Base-by-base conservation (phyloP, 2,797 vertebrate species). In the Notolepis coatsorum region DNA sequence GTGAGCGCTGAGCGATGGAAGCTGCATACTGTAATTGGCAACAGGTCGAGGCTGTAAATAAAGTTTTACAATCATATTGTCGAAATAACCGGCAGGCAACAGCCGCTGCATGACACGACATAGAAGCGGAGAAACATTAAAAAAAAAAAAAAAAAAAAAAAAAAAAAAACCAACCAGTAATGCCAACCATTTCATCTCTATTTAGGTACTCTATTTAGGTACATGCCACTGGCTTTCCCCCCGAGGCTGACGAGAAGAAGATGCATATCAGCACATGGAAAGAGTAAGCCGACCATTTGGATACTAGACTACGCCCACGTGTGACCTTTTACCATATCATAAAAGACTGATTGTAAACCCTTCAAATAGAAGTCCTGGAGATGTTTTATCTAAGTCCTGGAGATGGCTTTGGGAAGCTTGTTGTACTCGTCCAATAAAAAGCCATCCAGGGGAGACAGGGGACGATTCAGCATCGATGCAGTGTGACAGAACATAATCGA, bases 131-230 rank as follows among this genome's bases (percentile, higher is more conserved):
- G 8, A 43, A 43, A 1, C 7, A 17, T 3, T 17, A 23, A 8
- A 46, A 12, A 24, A 10, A 21, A 7, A 24, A 10, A 24, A 20
- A 5, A 8, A 37, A 38, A 53, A n/a, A n/a, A n/a, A n/a, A n/a
- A n/a, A n/a, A n/a, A 68, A 59, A 73, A 66, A 75, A 65, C 27
- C 41, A 54, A 52, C 59, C 51, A 80, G 68, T 45, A 50, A 86
- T 82, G 62, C 37, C 25, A 73, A 75, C 42, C 37, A 81, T 81
- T 68, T 61, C 15, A 42, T 54, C 59, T 61, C 65, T 50, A 64
- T 23, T 69, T 61, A 61, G 66, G 30, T 52, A 73, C 62, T 60
- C 73, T 85, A 80, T 86, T 84, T 82, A n/a, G n/a, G n/a, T n/a
- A 78, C 80, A 81, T 61, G 51, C 27, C 53, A 61, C 41, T 68